phyloP scores from a whole-genome alignment of 2,888 invertebrate species.

The Clanis bilineata region DNA sequence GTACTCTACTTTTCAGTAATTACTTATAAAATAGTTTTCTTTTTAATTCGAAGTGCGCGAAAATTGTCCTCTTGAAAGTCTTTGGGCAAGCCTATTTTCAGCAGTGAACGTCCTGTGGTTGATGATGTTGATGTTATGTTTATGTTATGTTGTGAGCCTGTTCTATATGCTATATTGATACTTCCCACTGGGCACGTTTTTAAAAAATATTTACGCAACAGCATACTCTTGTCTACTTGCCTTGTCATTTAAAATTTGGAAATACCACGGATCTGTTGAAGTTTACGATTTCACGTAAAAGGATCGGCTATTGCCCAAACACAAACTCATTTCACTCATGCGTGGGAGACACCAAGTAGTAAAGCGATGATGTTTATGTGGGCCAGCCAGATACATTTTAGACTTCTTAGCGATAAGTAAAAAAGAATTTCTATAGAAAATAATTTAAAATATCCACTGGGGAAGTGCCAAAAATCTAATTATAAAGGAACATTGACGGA shows the following conservation, averaged over 20 bases:
- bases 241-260: slow-evolving; percentile 30
- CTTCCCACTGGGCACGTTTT: too few species aligned
- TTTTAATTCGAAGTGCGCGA: too few species aligned
- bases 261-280: slow-evolving; percentile 29
- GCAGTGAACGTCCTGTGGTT: too few species aligned
- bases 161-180: too few species aligned
- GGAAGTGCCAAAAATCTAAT: background rate
- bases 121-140: too few species aligned
- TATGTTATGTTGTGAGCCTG: too few species aligned
- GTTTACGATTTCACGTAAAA: slow-evolving; percentile 40
- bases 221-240: slow-evolving; percentile 14
- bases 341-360: slow-evolving; percentile 63
- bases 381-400: slow-evolving; percentile 53
- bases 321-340: slow-evolving; percentile 47
- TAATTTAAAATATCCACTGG: background rate
- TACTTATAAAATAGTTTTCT: too few species aligned
- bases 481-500: background rate
- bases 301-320: slow-evolving; percentile 61
- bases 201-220: too few species aligned
- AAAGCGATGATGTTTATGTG: slow-evolving; percentile 45
- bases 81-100: too few species aligned
- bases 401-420: slow-evolving; percentile 44
- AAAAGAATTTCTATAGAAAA: background rate
- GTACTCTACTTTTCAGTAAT: too few species aligned
- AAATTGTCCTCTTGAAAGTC: too few species aligned